These are phyloP conservation scores for Catajapyx aquilonaris DNA, from an alignment of 1,140 invertebrate genomes.

Conservation along the genomic window DNA sequence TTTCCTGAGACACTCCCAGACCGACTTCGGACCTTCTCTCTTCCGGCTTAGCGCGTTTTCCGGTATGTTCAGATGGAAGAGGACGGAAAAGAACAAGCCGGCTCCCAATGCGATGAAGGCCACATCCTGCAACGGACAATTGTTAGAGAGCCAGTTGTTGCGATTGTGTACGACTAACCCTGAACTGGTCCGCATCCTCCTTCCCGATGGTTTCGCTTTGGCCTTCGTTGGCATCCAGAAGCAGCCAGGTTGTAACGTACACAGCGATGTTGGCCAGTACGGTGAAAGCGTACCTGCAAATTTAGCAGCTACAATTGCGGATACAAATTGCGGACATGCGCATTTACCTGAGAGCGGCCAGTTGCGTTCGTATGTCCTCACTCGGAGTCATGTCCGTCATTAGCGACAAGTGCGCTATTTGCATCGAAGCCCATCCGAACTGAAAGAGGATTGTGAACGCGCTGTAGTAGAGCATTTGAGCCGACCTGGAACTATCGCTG, in stretches of 20 bases:
- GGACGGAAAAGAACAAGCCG: too few relatives aligned
- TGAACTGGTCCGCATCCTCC: too few relatives aligned
- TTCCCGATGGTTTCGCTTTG: too few relatives aligned
- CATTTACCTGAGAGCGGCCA: constrained; percentile 62
- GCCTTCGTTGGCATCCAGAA: too few relatives aligned
- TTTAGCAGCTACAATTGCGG: too few relatives aligned
- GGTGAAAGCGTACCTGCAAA: background rate
- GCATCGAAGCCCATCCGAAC: constrained; percentile 86
- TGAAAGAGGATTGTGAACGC: constrained; percentile 85
- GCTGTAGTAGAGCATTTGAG: constrained; percentile 67
- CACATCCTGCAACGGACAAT: too few relatives aligned
- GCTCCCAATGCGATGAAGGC: too few relatives aligned
- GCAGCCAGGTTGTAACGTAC: background rate
- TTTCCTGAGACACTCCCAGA: constrained; percentile 13
- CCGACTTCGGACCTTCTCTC: too few relatives aligned
- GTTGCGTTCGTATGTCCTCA: constrained; percentile 55
- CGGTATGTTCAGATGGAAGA: constrained; percentile 46
- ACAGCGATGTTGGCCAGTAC: background rate
- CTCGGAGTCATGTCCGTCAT: constrained; percentile 49
- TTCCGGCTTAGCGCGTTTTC: too few relatives aligned
- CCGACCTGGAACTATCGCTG: constrained; percentile 33
- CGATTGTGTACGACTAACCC: too few relatives aligned
- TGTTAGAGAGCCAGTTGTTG: too few relatives aligned
- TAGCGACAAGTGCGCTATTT: constrained; percentile 80
- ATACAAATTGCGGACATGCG: too few relatives aligned